Conservation (phyloP, 2,113 vertebrate genomes). For the Apteryx owenii region DNA sequence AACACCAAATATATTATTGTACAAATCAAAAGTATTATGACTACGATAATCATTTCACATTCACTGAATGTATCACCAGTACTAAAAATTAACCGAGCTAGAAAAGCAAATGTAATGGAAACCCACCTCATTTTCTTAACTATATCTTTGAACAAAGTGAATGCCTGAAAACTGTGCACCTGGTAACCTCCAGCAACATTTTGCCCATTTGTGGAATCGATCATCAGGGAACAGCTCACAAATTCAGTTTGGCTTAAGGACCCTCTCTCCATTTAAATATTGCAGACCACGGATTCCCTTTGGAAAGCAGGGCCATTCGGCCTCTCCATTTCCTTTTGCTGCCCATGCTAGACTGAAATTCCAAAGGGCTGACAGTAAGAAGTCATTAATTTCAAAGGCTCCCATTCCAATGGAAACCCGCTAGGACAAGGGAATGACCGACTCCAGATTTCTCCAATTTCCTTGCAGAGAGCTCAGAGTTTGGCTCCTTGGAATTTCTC, state of each 20-base stretch:
- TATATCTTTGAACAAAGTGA: background rate
- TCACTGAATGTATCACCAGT: background rate
- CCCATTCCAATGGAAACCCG: rapidly evolving
- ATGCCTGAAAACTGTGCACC: background rate
- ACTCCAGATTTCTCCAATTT: background rate
- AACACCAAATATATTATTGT: background rate
- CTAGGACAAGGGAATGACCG: background rate
- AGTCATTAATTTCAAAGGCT: background rate
- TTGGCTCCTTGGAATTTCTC: background rate
- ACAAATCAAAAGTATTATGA: background rate
- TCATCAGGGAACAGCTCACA: background rate
- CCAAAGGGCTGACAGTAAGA: background rate
- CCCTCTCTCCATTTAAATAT: background rate
- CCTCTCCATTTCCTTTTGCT: background rate
- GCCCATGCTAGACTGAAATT: background rate
- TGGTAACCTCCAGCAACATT: background rate
- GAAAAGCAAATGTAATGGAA: background rate
- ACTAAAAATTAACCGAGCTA: slow-evolving; percentile 8
- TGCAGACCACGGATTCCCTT: background rate
- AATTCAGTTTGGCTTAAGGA: background rate
- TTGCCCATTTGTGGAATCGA: background rate
- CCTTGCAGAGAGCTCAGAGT: background rate
- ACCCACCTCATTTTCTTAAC: background rate
- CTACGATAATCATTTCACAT: slow-evolving; percentile 37
- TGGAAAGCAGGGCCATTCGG: background rate